Evolutionary conservation across 1,140 invertebrate species (phyloP).

Genomic region (Ceratina calcarata): DNA sequence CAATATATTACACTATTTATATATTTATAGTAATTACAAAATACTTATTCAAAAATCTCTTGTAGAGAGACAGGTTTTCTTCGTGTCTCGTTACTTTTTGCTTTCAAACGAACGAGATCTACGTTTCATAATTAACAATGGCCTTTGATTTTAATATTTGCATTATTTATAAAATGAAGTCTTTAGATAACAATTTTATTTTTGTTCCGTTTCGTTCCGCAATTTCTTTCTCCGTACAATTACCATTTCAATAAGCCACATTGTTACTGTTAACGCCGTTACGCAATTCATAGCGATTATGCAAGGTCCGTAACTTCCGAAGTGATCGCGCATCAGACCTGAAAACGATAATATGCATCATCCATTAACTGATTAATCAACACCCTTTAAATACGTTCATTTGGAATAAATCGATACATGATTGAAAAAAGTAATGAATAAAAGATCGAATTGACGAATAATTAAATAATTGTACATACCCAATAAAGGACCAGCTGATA

Average conservation of each 20-base stretch:
- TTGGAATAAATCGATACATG: not conserved
- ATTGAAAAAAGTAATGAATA: not conserved
- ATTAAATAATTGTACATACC: slow-evolving; percentile 75
- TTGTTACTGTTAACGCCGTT: slow-evolving; percentile 72
- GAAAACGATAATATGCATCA: slow-evolving; percentile 22
- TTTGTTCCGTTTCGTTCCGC: slow-evolving; percentile 2
- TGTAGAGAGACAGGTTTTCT: too few relatives aligned
- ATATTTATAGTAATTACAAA: too few relatives aligned
- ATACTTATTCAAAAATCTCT: too few relatives aligned
- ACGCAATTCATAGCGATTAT: slow-evolving; percentile 77
- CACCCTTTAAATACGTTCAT: not conserved
- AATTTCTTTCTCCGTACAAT: slow-evolving; percentile 47
- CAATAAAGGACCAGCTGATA: slow-evolving; percentile 83
- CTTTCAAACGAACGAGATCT: too few relatives aligned
- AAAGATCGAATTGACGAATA: not conserved
- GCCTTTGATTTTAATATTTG: too few relatives aligned
- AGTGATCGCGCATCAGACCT: slow-evolving; percentile 77
- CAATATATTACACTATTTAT: too few relatives aligned
- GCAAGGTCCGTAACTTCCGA: slow-evolving; percentile 73
- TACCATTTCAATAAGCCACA: slow-evolving; percentile 74
- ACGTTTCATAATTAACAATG: too few relatives aligned
- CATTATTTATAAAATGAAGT: too few relatives aligned
- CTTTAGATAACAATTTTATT: not conserved
- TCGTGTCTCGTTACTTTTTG: too few relatives aligned
- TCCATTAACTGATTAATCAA: slow-evolving; percentile 2